Conservation (phyloP, 2,797 vertebrate genomes). For the Cichlasoma orientale region DNA sequence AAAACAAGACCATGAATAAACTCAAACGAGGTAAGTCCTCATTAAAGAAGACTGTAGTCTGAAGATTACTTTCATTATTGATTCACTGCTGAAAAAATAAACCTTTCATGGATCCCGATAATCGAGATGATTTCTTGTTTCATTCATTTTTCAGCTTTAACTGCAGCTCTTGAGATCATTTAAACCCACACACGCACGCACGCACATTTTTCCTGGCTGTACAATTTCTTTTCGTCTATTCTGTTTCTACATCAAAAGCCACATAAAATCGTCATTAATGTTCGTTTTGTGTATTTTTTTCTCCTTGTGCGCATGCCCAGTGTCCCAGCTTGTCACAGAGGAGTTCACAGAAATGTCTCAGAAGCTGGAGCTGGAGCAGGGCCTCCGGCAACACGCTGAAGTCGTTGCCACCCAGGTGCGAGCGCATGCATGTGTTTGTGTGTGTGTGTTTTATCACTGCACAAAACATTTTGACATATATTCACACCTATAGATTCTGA, state of each 20-base stretch:
- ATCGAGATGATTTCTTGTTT: neutral
- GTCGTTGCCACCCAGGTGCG: slow-evolving; percentile 83
- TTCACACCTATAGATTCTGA: slow-evolving; percentile 57
- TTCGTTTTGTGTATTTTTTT: slow-evolving; percentile 12
- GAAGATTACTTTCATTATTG: neutral
- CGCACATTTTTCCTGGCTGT: neutral
- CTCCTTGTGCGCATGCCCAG: slow-evolving; percentile 53
- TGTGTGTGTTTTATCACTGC: slow-evolving; percentile 17
- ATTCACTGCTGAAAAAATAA: neutral
- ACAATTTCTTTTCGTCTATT: neutral
- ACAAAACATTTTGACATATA: slow-evolving; percentile 64
- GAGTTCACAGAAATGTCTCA: slow-evolving; percentile 82
- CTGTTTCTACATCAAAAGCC: neutral
- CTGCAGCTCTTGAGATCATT: neutral
- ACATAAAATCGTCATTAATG: neutral
- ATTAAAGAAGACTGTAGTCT: neutral
- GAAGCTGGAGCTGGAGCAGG: slow-evolving; percentile 84
- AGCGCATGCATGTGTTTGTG: neutral
- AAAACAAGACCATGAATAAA: slow-evolving; percentile 76
- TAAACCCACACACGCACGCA: neutral
- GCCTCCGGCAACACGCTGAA: slow-evolving; percentile 82
- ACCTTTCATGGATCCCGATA: neutral
- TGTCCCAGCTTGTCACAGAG: slow-evolving; percentile 80
- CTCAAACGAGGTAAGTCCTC: slow-evolving; percentile 79
- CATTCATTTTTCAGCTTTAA: neutral